phyloP scores from a whole-genome alignment of 2,797 vertebrate genomes.

The Emydoidea blandingii region DNA sequence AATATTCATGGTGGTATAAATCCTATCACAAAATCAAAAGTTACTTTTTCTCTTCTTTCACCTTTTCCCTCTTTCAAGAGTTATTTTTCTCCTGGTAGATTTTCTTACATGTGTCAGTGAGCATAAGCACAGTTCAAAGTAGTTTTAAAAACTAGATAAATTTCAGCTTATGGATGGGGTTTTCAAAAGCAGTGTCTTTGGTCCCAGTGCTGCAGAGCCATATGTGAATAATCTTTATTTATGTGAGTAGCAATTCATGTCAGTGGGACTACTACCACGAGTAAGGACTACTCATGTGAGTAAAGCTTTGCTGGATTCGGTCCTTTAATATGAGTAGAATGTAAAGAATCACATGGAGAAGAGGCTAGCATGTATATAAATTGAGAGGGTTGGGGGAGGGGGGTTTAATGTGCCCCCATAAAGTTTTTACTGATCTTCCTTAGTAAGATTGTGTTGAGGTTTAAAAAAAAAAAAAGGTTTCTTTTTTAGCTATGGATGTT shows the following conservation, averaged over 20 bases:
- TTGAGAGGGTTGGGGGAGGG: not conserved
- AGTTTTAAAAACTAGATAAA: not conserved
- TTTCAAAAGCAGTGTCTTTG: not conserved
- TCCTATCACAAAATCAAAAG: not conserved
- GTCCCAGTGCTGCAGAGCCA: not conserved
- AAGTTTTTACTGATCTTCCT: not conserved
- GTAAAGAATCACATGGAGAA: not conserved
- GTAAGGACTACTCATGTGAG: not conserved
- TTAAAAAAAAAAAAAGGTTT: not conserved
- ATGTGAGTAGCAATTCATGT: not conserved
- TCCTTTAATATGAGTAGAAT: not conserved
- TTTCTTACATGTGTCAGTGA: not conserved
- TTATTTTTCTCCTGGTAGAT: not conserved
- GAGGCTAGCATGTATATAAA: not conserved
- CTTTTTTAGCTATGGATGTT: not conserved
- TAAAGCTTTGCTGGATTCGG: not conserved
- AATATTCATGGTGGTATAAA: not conserved
- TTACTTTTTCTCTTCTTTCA: not conserved
- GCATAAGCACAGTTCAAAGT: not conserved
- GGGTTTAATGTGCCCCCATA: not conserved
- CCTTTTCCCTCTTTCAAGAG: not conserved
- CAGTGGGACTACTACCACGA: not conserved
- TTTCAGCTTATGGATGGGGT: not conserved
- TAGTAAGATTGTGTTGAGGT: not conserved
- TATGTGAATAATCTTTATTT: not conserved